Conservation (phyloP, 2,113 vertebrate genomes). For the Copsychus sechellarum region DNA sequence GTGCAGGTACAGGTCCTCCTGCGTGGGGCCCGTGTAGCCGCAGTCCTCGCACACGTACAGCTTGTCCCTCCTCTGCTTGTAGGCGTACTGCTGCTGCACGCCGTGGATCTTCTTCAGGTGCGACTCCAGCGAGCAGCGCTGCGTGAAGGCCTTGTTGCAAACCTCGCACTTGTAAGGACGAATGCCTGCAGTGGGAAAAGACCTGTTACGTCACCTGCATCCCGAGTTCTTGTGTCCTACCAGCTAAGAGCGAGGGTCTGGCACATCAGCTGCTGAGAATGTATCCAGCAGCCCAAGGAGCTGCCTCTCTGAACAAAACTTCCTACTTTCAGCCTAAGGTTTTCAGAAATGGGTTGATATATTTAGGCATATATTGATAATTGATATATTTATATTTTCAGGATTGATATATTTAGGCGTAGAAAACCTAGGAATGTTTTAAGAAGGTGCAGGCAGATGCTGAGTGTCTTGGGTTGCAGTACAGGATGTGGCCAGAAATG, state of each 20-base stretch:
- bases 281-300: background rate
- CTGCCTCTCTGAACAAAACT: background rate
- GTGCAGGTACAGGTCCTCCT: constrained; percentile 81
- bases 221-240: background rate
- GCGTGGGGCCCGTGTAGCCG: constrained; percentile 82
- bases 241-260: background rate
- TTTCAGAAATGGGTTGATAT: background rate
- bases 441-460: accelerated
- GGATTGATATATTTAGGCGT: background rate
- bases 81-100: constrained; percentile 82
- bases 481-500: too few species aligned
- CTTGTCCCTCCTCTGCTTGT: constrained; percentile 85
- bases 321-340: background rate
- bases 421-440: background rate
- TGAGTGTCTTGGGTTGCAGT: background rate
- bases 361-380: background rate
- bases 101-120: constrained; percentile 86
- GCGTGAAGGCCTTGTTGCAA: constrained; percentile 87
- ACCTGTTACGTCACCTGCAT: background rate
- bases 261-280: background rate
- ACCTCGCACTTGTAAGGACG: constrained; percentile 85
- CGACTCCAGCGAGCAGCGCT: constrained; percentile 86
- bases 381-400: too few species aligned
- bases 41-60: constrained; percentile 87
- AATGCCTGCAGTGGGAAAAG: constrained; percentile 68